phyloP scores from a whole-genome alignment of 2,113 vertebrate species.

The Dascyllus trimaculatus region DNA sequence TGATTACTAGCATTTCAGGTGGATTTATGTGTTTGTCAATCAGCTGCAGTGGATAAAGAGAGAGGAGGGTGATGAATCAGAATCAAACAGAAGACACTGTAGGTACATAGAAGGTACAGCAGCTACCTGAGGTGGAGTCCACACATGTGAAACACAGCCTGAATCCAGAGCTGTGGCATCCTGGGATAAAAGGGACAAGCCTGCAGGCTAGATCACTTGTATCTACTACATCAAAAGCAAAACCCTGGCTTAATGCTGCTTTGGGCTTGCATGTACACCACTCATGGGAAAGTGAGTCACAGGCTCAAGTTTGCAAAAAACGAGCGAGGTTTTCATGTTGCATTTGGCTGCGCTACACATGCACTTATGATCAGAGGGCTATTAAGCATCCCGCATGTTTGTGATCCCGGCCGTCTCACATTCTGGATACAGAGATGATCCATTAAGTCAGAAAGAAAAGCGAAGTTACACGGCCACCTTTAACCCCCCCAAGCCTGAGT shows the following conservation, averaged over 20 bases:
- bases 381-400: slow-evolving; percentile 18
- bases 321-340: slow-evolving; percentile 11
- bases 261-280: slow-evolving; percentile 15
- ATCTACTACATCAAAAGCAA: slow-evolving; percentile 20
- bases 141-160: not conserved
- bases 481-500: slow-evolving; percentile 29
- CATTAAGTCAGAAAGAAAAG: slow-evolving; percentile 15
- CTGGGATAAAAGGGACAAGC: slow-evolving; percentile 23
- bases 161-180: not conserved
- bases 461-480: slow-evolving; percentile 1
- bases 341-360: slow-evolving; percentile 24
- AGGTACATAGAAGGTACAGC: not conserved
- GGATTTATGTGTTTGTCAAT: not conserved
- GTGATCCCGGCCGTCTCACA: slow-evolving; percentile 6
- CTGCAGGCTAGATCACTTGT: not conserved
- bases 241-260: slow-evolving; percentile 12
- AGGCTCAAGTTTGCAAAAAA: slow-evolving; percentile 16
- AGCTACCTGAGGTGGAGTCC: not conserved
- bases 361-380: slow-evolving; percentile 3
- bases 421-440: slow-evolving; percentile 19
- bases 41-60: not conserved
- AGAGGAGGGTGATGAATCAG: not conserved
- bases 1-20: not conserved
- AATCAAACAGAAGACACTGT: not conserved
- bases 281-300: slow-evolving; percentile 27